Evolutionary conservation across 1,140 invertebrate species (phyloP), one percentile per base, ranked within the genome.

Genomic region (Camponotus pennsylvanicus): DNA sequence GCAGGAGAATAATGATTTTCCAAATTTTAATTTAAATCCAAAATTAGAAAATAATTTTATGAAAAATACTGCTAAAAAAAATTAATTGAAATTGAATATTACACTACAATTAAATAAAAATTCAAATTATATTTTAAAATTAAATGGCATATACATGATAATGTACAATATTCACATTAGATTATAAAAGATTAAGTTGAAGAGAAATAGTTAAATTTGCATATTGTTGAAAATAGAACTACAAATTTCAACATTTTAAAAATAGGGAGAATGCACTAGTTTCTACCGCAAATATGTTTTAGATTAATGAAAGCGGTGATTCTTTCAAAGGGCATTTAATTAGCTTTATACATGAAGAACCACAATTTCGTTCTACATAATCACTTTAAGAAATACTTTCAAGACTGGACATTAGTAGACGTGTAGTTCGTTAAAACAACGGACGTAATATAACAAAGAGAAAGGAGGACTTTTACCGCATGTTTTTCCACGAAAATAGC

Each of bases 381-480:
- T n/a, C 21, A 79, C 15, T 49, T 63, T 57, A 49, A 55, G 69
- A 18, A 49, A 37, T 34, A 37, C 42, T 82, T 73, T 61, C 55
- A 61, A 59, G 55, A 18, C 15, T 11, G 32, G 13, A 75, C 69
- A 63, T 61, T 75, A 15, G 55, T 3, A n/a, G 18, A 45, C 15
- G 18, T 52, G 49, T 73, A 73, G 71, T 75, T 73, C 27, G 55
- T 37, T 49, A 7, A 73, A 61, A 63, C 79, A 83, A 83, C 57
- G 55, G n/a, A 63, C 57, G 57, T 83, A 49, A 75, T 83, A 37
- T 75, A 40, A 75, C 69, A 63, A 75, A 75, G 79, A 42, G 27
- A 15, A 18, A 83, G 18, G 13, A 37, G 32, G 15, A 52, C 9
- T 52, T 49, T 37, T 73, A 18, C 67, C 42, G 55, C 27, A 13